phyloP scores from a whole-genome alignment of 2,797 vertebrate species.

The Gallinago nigripennis region DNA sequence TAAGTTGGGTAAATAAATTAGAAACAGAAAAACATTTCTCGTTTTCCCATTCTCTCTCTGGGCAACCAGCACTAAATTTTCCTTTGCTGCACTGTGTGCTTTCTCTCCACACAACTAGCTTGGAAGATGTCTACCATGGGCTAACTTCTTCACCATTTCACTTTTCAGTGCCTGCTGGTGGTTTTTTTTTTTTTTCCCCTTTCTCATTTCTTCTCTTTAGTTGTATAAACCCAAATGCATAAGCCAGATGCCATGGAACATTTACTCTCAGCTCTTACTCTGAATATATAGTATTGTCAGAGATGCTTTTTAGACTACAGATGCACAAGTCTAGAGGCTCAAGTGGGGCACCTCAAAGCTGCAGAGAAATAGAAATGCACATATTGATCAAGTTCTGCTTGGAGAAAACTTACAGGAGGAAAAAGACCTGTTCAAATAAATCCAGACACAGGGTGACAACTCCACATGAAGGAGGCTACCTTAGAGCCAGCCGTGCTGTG shows the following conservation, averaged over 20 bases:
- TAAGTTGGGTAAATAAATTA: neutral
- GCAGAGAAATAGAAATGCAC: neutral
- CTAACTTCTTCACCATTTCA: neutral
- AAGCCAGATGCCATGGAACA: neutral
- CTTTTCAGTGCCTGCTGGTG: neutral
- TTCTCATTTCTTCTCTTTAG: neutral
- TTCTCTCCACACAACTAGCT: neutral
- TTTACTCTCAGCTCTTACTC: neutral
- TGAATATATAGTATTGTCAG: neutral
- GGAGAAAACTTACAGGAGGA: neutral
- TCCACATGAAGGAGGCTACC: neutral
- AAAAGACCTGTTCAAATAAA: neutral
- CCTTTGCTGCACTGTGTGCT: neutral
- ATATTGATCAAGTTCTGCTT: neutral
- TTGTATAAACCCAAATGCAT: neutral
- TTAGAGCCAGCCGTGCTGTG: neutral
- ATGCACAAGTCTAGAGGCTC: neutral
- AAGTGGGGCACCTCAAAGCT: neutral
- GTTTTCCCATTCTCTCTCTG: neutral
- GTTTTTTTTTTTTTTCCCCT: neutral
- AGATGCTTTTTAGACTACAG: neutral
- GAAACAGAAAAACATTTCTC: slow-evolving; percentile 32
- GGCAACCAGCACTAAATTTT: neutral
- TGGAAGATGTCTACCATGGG: neutral
- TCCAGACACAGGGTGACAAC: neutral